Conservation (phyloP, 2,888 invertebrate species). For the Xestia sexstrigata region DNA sequence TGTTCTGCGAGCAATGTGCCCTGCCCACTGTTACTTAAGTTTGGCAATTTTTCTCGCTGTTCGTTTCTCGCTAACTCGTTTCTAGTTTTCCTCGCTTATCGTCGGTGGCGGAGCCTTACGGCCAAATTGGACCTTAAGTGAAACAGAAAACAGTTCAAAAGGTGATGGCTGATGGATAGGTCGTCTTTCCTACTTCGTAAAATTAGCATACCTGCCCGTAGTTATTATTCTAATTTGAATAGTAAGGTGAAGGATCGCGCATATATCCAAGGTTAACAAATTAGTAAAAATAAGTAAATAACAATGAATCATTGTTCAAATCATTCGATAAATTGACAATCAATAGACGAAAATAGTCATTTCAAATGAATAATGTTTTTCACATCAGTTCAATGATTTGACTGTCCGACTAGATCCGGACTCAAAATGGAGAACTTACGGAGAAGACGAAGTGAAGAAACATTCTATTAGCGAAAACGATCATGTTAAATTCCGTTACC, state of each 20-base stretch:
- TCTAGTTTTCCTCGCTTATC: too few relatives aligned
- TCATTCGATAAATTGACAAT: background rate
- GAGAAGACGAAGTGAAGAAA: too few relatives aligned
- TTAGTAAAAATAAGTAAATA: background rate
- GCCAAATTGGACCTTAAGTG: too few relatives aligned
- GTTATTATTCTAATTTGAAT: background rate
- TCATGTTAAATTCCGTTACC: too few relatives aligned
- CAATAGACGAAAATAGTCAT: background rate
- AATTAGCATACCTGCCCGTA: background rate
- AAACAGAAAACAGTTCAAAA: too few relatives aligned
- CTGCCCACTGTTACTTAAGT: too few relatives aligned
- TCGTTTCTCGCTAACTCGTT: too few relatives aligned
- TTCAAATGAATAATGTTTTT: background rate
- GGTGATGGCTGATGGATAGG: too few relatives aligned
- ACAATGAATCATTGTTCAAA: slow-evolving; percentile 32
- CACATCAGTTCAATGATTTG: background rate
- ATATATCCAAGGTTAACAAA: background rate
- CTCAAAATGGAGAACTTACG: background rate
- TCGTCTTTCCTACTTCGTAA: background rate
- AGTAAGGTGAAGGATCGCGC: background rate
- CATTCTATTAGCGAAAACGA: too few relatives aligned
- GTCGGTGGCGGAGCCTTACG: too few relatives aligned
- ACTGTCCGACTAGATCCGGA: background rate
- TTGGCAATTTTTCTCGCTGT: too few relatives aligned
- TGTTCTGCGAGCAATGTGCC: too few relatives aligned